Base-by-base conservation (phyloP, 2,797 vertebrate species). In the Sebastiscus tertius region DNA sequence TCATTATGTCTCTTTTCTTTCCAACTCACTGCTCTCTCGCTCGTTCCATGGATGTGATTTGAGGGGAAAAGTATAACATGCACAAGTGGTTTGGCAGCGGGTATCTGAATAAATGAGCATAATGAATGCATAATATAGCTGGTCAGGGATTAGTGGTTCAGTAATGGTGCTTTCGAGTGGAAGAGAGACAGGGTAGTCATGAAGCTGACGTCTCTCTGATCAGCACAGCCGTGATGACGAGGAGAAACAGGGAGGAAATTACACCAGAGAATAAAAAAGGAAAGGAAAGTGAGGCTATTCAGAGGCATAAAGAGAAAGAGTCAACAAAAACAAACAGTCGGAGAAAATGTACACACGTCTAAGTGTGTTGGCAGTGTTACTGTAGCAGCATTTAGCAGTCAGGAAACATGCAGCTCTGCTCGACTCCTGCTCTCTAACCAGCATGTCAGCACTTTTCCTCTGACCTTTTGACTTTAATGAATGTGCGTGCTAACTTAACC, bases 81-180 rank as follows among this genome's bases (percentile, higher is more conserved):
- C 20, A 22, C 2, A 78, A 80, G 65, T 24, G 77, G 52, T 77
- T 77, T 82, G 75, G 72, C 69, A 68, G 69, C 68, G 60, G 54
- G 55, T 46, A 73, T 71, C 60, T 81, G 67, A 83, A 81, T 81
- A 79, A 80, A 86, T 59, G 63, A 79, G 75, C 26, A 62, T 85
- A 83, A 92, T 77, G 80, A 83, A 85, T 82, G 61, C 13, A 79
- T 81, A 82, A 84, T 77, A 65, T 49, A 55, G 70, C 80, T 65
- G 79, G 79, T 63, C 58, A 33, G 74, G 71, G 79, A 83, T 73
- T 67, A 86, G 77, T 66, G 74, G 58, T 77, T 36, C 27, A 27
- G 75, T 66, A 77, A 77, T 33, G 27, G 75, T 24, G 31, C 8
- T 69, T 66, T 20, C 26, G 59, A 80, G 26, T 20, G 55, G 42